Percentiles rank a stretch among this genome's conserved stretches.
Evolutionary conservation across 2,888 invertebrate species (phyloP).

Genomic region (Brachyopa scutellaris): DNA sequence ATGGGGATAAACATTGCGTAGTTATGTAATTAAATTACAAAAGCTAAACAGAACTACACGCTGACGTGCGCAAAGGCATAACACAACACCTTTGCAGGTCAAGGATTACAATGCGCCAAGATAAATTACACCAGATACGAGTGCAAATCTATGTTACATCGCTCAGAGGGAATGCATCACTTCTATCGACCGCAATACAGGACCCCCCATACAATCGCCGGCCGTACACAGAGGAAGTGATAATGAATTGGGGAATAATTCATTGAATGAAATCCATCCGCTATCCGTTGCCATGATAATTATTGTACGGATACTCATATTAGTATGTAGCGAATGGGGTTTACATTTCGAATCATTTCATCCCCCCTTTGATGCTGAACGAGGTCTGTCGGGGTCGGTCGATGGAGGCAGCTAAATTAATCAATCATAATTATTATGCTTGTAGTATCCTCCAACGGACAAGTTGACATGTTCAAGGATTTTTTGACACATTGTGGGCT

Average conservation of each 20-base stretch:
- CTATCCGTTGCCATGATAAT: constrained; percentile 32
- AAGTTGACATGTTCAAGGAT: constrained; percentile 63
- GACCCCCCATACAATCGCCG: no score
- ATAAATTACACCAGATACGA: constrained; percentile 63
- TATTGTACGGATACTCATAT: no score
- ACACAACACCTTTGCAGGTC: constrained; percentile 56
- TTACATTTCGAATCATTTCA: constrained; percentile 46
- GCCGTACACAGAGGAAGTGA: constrained; percentile 12
- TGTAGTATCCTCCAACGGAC: constrained; percentile 44
- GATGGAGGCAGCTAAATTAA: constrained; percentile 48
- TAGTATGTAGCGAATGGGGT: no score
- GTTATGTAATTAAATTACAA: constrained; percentile 63
- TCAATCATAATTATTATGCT: constrained; percentile 67
- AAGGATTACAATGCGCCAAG: constrained; percentile 57
- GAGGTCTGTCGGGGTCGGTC: no score
- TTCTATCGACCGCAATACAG: no score
- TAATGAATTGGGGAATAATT: constrained; percentile 62
- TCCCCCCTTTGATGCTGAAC: constrained; percentile 6
- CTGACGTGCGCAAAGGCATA: neutral
- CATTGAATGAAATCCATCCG: constrained; percentile 38
- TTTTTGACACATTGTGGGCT: constrained; percentile 52
- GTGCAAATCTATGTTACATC: constrained; percentile 42
- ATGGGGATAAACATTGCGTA: constrained; percentile 23
- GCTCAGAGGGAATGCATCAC: constrained; percentile 11
- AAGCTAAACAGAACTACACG: constrained; percentile 3